phyloP scores from a whole-genome alignment of 37 sponge, comb jelly and placozoan genomes.

The Beroe forskalii region DNA sequence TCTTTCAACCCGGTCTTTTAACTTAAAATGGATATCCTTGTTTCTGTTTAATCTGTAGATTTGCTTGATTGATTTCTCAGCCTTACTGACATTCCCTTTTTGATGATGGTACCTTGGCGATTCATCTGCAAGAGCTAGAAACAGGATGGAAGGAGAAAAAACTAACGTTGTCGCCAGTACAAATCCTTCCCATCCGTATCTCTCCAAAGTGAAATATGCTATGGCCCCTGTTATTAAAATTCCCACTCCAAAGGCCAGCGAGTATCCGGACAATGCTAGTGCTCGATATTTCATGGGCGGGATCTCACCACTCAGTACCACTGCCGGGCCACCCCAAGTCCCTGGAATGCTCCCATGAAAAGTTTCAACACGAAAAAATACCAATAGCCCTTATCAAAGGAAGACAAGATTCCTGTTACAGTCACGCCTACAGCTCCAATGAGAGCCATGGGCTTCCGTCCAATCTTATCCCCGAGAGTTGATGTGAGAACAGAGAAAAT shows the following conservation, averaged over 20 bases:
- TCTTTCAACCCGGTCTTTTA: too few species aligned
- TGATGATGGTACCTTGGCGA: neutral
- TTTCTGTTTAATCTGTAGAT: neutral
- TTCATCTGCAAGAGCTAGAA: neutral
- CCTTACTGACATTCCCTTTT: neutral
- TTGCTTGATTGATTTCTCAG: neutral
- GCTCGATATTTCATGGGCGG: neutral
- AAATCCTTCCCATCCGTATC: neutral
- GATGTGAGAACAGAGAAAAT: neutral
- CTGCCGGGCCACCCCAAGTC: neutral
- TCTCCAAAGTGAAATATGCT: neutral
- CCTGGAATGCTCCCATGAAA: neutral
- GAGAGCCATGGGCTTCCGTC: neutral
- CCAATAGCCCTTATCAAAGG: neutral
- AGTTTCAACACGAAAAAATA: neutral
- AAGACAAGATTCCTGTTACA: neutral
- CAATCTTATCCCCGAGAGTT: neutral
- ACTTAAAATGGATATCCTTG: neutral
- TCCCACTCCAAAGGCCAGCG: neutral
- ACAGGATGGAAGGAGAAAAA: neutral
- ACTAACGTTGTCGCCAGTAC: neutral
- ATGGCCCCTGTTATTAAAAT: neutral
- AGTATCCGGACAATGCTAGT: neutral
- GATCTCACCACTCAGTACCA: neutral
- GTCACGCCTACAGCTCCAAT: neutral